A percentile compares a stretch with the other conserved stretches of the same genome.
These are phyloP conservation scores for Willisornis vidua DNA, from an alignment of 2,113 vertebrate species.

Conservation along the genomic window DNA sequence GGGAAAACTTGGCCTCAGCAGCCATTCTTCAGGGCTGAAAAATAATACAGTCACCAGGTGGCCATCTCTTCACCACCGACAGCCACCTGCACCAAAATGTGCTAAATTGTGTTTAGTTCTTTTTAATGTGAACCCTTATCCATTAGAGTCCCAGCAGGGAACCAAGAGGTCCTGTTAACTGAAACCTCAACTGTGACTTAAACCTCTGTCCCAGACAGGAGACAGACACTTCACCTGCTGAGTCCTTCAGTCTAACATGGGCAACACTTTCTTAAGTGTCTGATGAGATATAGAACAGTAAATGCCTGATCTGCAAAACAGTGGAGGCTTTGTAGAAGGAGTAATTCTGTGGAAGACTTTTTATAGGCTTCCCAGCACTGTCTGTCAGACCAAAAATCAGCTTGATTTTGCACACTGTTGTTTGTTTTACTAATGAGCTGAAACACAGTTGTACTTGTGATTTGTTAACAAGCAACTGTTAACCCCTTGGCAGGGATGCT, in stretches of 20 bases:
- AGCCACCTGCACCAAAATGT: slow-evolving; percentile 54
- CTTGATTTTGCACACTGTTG: neutral
- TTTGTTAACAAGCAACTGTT: neutral
- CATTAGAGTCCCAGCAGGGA: slow-evolving; percentile 58
- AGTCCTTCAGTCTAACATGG: neutral
- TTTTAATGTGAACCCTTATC: slow-evolving; percentile 62
- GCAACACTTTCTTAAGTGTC: neutral
- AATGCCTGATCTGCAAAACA: neutral
- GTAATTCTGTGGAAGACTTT: neutral
- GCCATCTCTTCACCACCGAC: slow-evolving; percentile 50
- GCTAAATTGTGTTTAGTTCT: slow-evolving; percentile 67
- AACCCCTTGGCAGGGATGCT: neutral
- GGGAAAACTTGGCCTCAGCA: slow-evolving; percentile 56
- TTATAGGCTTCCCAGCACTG: neutral
- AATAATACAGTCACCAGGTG: slow-evolving; percentile 64
- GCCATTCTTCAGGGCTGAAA: slow-evolving; percentile 58
- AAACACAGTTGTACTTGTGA: neutral
- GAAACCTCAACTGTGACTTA: slow-evolving; percentile 54
- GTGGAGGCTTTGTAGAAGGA: neutral
- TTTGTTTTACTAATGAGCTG: neutral
- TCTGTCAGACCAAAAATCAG: neutral
- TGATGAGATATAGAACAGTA: neutral
- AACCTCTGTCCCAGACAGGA: slow-evolving; percentile 34
- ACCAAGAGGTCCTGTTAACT: slow-evolving; percentile 46
- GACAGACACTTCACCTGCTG: slow-evolving; percentile 29